phyloP scores from a whole-genome alignment of 2,797 vertebrate genomes.

The Geotria australis region DNA sequence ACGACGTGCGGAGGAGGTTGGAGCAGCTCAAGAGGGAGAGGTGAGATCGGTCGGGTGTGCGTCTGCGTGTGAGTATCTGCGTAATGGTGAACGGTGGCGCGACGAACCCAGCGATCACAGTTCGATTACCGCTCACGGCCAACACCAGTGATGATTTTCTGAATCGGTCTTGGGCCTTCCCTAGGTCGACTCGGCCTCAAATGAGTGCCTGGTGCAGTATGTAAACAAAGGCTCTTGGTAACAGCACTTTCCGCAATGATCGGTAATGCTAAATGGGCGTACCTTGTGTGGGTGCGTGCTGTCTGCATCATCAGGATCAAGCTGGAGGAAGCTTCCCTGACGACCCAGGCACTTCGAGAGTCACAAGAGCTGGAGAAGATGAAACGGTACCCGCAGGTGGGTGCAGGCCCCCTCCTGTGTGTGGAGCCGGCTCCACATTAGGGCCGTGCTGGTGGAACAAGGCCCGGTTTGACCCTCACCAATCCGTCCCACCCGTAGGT shows the following conservation, averaged over 20 bases:
- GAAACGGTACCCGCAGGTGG: constrained; percentile 54
- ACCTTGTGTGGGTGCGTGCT: neutral
- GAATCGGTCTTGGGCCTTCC: no score
- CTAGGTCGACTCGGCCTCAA: constrained; percentile 2
- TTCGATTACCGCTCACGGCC: no score
- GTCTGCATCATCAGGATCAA: constrained; percentile 16
- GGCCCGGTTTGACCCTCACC: no score
- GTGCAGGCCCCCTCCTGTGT: neutral
- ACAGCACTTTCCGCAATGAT: constrained; percentile 1
- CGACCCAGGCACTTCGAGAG: constrained; percentile 43
- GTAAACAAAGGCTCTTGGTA: constrained; percentile 10
- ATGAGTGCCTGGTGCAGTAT: constrained; percentile 17
- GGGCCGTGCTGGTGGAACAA: no score
- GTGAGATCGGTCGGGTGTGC: constrained; percentile 8
- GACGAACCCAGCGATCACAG: no score
- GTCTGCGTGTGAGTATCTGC: neutral
- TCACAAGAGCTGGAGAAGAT: constrained; percentile 45
- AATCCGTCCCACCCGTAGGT: constrained; percentile 17
- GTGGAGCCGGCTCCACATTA: neutral
- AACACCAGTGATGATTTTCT: no score
- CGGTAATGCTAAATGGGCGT: no score
- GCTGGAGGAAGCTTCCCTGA: constrained; percentile 54
- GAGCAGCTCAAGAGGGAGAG: constrained; percentile 78
- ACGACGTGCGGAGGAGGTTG: constrained; percentile 58
- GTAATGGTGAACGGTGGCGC: neutral